Base-by-base conservation (phyloP, 2,888 invertebrate genomes). In the Odontomyia ornata region DNA sequence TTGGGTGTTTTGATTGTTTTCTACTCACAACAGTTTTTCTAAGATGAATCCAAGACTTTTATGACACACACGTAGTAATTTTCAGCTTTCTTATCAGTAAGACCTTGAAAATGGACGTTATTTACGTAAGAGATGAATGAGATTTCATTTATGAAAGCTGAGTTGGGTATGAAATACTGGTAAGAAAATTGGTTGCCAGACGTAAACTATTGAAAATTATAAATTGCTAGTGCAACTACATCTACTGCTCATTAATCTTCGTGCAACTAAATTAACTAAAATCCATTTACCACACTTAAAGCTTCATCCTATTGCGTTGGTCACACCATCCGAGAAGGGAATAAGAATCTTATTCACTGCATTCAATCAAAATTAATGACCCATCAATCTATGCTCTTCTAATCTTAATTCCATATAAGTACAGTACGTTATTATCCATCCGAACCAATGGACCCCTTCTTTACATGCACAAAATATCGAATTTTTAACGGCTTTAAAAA, bases 71-170 rank as follows among this genome's bases (percentile, higher is more conserved):
- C n/a, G 36, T 52, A 9, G 18, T 52, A 18, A 9, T 52, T 52
- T 4, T 15, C 4, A 52, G 18, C 52, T 36, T 30, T 69, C 30
- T 69, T 69, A 69, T 69, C 69, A 27, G 11, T 11, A 47, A 25
- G 46, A 47, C 69, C 69, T 69, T 69, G 69, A 47, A 69, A 47
- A 47, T 47, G 69, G 47, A 27, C 69, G 69, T 36, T 47, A 25
- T 69, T 69, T 69, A 13, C 47, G 46, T 46, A 1, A 60, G 65
- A 43, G 43, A 43, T 64, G 30, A 65, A 65, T 65, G 18, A 18
- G 13, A 60, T 60, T 60, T 25, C 5, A 15, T 52, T 13, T 36
- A 52, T 52, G 4, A 2, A 23, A 60, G 11, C 7, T 2, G 60
- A 60, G 23, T 60, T 7, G 21, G 60, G 23, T n/a, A 60, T 23